Conservation (phyloP, 2,113 vertebrate species). For the Oncorhynchus mykiss region DNA sequence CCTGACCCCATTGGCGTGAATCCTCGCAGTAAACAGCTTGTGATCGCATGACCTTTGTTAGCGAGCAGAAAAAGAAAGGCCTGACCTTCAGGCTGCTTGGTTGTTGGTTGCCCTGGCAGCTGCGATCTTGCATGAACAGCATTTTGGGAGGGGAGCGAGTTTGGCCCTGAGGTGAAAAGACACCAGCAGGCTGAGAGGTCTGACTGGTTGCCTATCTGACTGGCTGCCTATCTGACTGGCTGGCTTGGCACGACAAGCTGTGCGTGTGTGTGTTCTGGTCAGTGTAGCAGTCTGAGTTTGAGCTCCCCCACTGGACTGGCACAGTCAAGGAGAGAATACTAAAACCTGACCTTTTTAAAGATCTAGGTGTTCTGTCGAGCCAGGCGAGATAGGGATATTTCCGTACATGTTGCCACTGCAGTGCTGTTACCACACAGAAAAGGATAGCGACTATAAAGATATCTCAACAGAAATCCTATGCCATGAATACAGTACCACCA, state of each 20-base stretch:
- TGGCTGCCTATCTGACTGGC: background rate
- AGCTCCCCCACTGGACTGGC: background rate
- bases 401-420: background rate
- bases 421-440: background rate
- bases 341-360: conserved; percentile 57
- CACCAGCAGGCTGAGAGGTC: conserved; percentile 47
- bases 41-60: conserved; percentile 70
- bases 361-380: background rate
- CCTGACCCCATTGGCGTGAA: conserved; percentile 53
- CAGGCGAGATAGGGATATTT: background rate
- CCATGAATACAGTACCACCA: no score
- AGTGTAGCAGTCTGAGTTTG: conserved; percentile 25
- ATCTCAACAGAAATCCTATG: background rate
- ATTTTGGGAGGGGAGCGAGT: conserved; percentile 60
- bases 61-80: conserved; percentile 38
- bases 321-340: conserved; percentile 24
- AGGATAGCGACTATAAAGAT: background rate
- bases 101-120: conserved; percentile 58
- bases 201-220: background rate
- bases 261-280: conserved; percentile 31
- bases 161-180: conserved; percentile 63
- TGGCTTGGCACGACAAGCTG: conserved; percentile 16
- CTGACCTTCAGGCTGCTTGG: conserved; percentile 68
- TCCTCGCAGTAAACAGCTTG: conserved; percentile 69
- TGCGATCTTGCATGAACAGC: conserved; percentile 48